Conservation (phyloP, 1,140 invertebrate genomes). For the Drosophila micromelanica region DNA sequence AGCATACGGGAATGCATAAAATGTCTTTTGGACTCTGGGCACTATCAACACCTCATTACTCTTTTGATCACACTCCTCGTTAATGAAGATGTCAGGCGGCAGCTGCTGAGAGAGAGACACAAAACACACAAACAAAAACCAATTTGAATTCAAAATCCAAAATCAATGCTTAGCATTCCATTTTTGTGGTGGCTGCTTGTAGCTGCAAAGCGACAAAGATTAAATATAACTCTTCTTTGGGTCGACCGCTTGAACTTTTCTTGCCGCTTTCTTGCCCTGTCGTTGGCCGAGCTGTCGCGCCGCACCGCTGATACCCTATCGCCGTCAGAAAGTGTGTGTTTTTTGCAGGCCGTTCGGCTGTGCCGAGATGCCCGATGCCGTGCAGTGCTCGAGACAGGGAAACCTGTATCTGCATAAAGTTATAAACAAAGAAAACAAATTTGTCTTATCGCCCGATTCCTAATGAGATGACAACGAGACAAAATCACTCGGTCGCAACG, state of each 20-base stretch:
- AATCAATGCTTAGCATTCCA: constrained; percentile 72
- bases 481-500: constrained; percentile 70
- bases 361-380: constrained; percentile 16
- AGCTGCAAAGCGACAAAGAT: constrained; percentile 75
- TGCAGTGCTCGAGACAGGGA: constrained; percentile 25
- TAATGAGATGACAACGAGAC: constrained; percentile 84
- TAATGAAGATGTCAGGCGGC: constrained; percentile 78
- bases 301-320: constrained; percentile 38
- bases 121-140: constrained; percentile 47
- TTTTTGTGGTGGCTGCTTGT: constrained; percentile 46
- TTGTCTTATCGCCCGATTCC: constrained; percentile 83
- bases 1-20: constrained; percentile 59
- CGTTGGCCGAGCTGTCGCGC: background rate
- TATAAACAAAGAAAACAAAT: constrained; percentile 83
- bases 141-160: constrained; percentile 73
- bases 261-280: background rate
- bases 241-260: constrained; percentile 35
- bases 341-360: background rate
- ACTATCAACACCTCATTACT: constrained; percentile 84
- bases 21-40: constrained; percentile 48
- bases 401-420: constrained; percentile 80
- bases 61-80: constrained; percentile 81
- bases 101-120: constrained; percentile 34
- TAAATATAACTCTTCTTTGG: constrained; percentile 66
- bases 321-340: background rate